Evolutionary conservation across 2,888 invertebrate species (phyloP).

Genomic region (Tethea ocularis): DNA sequence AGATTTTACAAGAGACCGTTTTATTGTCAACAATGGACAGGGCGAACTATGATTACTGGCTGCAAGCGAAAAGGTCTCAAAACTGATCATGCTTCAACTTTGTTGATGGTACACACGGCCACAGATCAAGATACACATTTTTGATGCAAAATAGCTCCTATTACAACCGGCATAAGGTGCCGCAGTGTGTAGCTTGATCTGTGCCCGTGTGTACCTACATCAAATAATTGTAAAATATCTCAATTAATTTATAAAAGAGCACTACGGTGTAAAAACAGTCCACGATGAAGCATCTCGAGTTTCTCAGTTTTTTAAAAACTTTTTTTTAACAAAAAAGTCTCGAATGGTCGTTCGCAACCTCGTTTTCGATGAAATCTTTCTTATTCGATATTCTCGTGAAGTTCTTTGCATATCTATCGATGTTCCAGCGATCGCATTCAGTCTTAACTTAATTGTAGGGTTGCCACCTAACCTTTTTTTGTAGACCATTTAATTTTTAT

Average conservation of each 20-base stretch:
- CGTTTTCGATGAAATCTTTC: slow-evolving; percentile 29
- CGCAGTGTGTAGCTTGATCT: too few relatives aligned
- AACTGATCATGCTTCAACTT: too few relatives aligned
- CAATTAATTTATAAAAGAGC: neutral
- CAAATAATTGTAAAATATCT: neutral
- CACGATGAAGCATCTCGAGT: slow-evolving; percentile 25
- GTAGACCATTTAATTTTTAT: neutral
- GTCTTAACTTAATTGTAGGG: slow-evolving; percentile 3
- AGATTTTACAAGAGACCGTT: too few relatives aligned
- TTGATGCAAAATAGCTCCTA: too few relatives aligned
- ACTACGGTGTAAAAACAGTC: slow-evolving; percentile 30
- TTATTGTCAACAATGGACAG: too few relatives aligned
- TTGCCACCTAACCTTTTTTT: neutral
- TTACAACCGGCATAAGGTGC: too few relatives aligned
- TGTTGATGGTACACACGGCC: too few relatives aligned
- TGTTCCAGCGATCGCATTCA: slow-evolving; percentile 4
- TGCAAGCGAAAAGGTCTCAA: too few relatives aligned
- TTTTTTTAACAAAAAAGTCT: slow-evolving; percentile 14
- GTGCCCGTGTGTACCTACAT: too few relatives aligned
- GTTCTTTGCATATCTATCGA: slow-evolving; percentile 45
- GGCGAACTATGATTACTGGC: too few relatives aligned
- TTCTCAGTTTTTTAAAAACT: slow-evolving; percentile 20
- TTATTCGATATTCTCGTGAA: slow-evolving; percentile 31
- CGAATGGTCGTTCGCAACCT: slow-evolving; percentile 28
- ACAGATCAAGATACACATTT: too few relatives aligned